phyloP scores from a whole-genome alignment of 1,140 invertebrate genomes.

The Leptonema lineaticorne region DNA sequence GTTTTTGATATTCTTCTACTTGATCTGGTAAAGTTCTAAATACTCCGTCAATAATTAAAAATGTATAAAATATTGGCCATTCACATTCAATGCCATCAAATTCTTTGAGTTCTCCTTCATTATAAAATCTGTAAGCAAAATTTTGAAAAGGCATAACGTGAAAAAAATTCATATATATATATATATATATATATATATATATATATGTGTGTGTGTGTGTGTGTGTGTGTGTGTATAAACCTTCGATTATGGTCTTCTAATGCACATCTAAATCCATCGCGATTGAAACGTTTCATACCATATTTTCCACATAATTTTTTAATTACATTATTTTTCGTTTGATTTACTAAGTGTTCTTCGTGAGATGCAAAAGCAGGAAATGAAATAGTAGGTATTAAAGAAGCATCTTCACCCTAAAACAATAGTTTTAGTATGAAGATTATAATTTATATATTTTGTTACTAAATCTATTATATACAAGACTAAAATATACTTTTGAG shows the following conservation, averaged over 20 bases:
- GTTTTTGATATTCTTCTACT: slow-evolving; percentile 86
- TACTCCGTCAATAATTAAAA: slow-evolving; percentile 95
- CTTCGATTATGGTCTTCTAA: slow-evolving; percentile 78
- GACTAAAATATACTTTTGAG: slow-evolving; percentile 75
- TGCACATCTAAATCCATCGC: slow-evolving; percentile 92
- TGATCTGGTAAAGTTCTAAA: slow-evolving; percentile 87
- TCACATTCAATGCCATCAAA: slow-evolving; percentile 97
- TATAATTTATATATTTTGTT: not conserved
- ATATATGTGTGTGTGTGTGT: not conserved
- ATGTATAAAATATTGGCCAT: slow-evolving; percentile 96
- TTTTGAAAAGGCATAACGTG: not conserved
- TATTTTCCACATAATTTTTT: slow-evolving; percentile 83
- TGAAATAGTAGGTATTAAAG: slow-evolving; percentile 88
- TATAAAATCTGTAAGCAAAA: slow-evolving; percentile 55
- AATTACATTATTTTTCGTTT: slow-evolving; percentile 82
- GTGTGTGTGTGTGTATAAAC: slow-evolving; percentile 47
- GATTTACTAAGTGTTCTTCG: slow-evolving; percentile 81
- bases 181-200: not conserved
- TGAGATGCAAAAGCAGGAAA: slow-evolving; percentile 98
- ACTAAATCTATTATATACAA: not conserved
- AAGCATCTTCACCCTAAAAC: slow-evolving; percentile 80
- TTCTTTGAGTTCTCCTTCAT: slow-evolving; percentile 72
- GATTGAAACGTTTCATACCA: slow-evolving; percentile 92
- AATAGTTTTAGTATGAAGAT: slow-evolving; percentile 22
- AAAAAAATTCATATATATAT: not conserved